Evolutionary conservation across 2,888 invertebrate genomes (phyloP).

Genomic region (Apotomis turbidana): DNA sequence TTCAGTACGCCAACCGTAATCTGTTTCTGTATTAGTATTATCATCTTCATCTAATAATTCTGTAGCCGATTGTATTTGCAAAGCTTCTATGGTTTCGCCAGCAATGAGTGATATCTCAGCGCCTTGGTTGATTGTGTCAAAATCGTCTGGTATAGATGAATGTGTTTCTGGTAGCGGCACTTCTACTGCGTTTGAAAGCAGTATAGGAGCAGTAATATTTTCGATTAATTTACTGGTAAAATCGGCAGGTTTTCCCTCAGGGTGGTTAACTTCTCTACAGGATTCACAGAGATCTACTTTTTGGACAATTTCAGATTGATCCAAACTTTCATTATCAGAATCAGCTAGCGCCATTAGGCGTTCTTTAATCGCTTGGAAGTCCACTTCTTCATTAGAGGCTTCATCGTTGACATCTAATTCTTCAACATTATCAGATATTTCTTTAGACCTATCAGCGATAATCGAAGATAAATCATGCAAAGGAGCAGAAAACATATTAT

Average conservation of each 20-base stretch:
- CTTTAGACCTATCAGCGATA: conserved; percentile 53
- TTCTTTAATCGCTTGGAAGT: conserved; percentile 8
- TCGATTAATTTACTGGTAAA: conserved; percentile 72
- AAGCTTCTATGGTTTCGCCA: conserved; percentile 70
- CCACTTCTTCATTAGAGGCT: conserved; percentile 26
- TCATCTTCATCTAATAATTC: conserved; percentile 60
- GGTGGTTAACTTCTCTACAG: conserved; percentile 66
- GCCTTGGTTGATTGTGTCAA: conserved; percentile 52
- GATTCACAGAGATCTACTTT: conserved; percentile 67
- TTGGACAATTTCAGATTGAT: conserved; percentile 48
- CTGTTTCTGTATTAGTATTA: conserved; percentile 43
- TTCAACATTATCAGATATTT: conserved; percentile 35
- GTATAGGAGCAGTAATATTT: conserved; percentile 73
- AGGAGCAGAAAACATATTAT: conserved; percentile 55
- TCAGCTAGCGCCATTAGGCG: conserved; percentile 10
- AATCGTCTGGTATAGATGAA: conserved; percentile 47
- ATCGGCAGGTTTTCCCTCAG: conserved; percentile 60
- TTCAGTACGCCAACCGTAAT: conserved; percentile 63
- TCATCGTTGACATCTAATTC: conserved; percentile 11
- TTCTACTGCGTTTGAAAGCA: conserved; percentile 70
- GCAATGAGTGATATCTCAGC: conserved; percentile 66
- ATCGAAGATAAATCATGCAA: conserved; percentile 58
- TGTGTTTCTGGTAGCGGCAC: conserved; percentile 57
- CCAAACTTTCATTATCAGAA: conserved; percentile 14
- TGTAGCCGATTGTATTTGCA: conserved; percentile 64